Conservation (phyloP, 2,888 invertebrate species). For the Cerastis leucographa region DNA sequence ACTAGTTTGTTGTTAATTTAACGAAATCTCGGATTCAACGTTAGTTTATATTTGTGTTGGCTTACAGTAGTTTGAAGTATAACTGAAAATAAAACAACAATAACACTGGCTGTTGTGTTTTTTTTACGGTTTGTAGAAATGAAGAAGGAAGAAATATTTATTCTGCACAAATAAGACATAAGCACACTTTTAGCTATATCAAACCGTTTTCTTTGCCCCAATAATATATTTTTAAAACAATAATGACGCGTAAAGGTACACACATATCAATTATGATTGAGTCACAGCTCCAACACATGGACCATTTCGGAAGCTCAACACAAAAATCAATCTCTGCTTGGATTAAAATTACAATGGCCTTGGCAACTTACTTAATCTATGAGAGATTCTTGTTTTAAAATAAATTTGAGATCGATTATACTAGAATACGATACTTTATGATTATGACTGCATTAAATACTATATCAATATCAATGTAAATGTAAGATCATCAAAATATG, state of each 20-base stretch:
- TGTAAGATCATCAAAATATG: constrained; percentile 26
- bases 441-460: constrained; percentile 9
- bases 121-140: background rate
- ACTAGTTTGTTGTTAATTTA: background rate
- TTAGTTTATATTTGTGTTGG: background rate
- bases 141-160: background rate
- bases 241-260: background rate
- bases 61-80: background rate
- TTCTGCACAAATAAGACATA: background rate
- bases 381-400: constrained; percentile 10
- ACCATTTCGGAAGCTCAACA: background rate
- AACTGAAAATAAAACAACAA: background rate
- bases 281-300: background rate
- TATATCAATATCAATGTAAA: constrained; percentile 27
- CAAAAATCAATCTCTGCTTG: constrained; percentile 21
- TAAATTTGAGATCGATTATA: constrained; percentile 23
- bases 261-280: background rate
- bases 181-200: background rate
- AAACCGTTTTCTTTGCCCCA: background rate
- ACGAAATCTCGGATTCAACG: background rate
- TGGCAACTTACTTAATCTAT: constrained; percentile 8
- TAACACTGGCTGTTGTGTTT: background rate
- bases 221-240: background rate
- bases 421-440: constrained; percentile 14
- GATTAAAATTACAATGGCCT: constrained; percentile 33